Conservation (phyloP, 1,140 invertebrate species). For the Leguminivora glycinivorella region DNA sequence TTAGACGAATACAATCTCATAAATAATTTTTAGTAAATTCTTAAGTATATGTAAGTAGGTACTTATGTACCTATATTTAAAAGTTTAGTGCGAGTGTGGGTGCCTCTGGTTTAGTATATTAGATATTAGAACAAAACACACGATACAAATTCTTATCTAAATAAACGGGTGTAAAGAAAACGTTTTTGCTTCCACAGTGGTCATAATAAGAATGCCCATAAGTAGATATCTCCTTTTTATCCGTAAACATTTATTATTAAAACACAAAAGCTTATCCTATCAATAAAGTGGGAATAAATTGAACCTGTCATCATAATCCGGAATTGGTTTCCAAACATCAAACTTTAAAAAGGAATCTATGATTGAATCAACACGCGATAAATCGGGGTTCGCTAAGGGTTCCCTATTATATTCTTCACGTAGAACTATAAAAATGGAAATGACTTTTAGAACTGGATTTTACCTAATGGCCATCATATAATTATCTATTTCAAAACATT, state of each 20-base stretch:
- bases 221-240: neutral
- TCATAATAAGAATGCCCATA: neutral
- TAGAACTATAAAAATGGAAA: constrained; percentile 21
- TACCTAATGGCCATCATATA: neutral
- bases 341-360: constrained; percentile 61
- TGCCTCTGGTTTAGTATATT: too few relatives aligned
- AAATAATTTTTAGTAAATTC: too few relatives aligned
- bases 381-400: constrained; percentile 48
- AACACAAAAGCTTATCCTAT: constrained; percentile 18
- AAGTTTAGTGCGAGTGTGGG: too few relatives aligned
- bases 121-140: too few relatives aligned
- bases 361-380: constrained; percentile 63
- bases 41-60: too few relatives aligned
- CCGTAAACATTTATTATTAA: constrained; percentile 5
- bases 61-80: too few relatives aligned
- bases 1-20: too few relatives aligned
- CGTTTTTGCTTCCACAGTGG: too few relatives aligned
- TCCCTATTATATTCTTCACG: constrained; percentile 38
- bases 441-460: neutral
- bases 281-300: constrained; percentile 35
- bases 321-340: constrained; percentile 53
- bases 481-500: neutral
- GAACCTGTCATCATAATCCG: constrained; percentile 44
- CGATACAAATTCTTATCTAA: too few relatives aligned
- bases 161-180: too few relatives aligned